Conservation (phyloP, 2,797 vertebrate species). For the Sardinella longiceps region DNA sequence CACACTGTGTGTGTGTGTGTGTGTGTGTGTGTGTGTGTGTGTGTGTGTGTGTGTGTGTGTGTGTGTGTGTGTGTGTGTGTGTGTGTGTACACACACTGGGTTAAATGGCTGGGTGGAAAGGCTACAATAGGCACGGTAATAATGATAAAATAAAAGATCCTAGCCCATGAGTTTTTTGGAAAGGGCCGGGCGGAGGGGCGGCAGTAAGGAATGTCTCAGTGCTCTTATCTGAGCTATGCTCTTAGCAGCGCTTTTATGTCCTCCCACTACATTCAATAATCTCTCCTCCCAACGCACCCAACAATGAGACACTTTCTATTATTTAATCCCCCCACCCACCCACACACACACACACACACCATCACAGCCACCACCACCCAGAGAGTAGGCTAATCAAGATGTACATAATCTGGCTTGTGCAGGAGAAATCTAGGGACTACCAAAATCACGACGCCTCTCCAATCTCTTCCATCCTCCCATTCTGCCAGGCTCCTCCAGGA, state of each 20-base stretch:
- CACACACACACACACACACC: too few relatives aligned
- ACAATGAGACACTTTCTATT: constrained; percentile 58
- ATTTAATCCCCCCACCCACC: constrained; percentile 27
- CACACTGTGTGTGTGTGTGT: constrained; percentile 39
- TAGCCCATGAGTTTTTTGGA: constrained; percentile 64
- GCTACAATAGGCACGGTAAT: constrained; percentile 67
- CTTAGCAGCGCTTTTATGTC: constrained; percentile 68
- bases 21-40: constrained; percentile 55
- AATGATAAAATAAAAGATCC: constrained; percentile 58
- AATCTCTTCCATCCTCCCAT: not conserved
- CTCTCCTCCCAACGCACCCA: constrained; percentile 61
- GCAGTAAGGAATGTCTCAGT: constrained; percentile 42
- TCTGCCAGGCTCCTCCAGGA: constrained; percentile 56
- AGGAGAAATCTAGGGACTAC: constrained; percentile 49
- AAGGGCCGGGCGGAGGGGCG: constrained; percentile 60
- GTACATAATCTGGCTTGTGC: constrained; percentile 67
- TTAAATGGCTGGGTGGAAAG: constrained; percentile 65
- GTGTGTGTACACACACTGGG: constrained; percentile 43
- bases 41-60: constrained; percentile 23
- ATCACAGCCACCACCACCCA: not conserved
- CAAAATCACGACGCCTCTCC: constrained; percentile 19
- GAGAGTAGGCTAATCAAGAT: constrained; percentile 63
- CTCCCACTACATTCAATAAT: constrained; percentile 55
- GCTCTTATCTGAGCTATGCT: constrained; percentile 66
- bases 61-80: constrained; percentile 34